A percentile compares a stretch with the other conserved stretches of the same genome.
Evolutionary conservation across 2,888 invertebrate genomes (phyloP).

Genomic region (Cordylochernes scorpioides): DNA sequence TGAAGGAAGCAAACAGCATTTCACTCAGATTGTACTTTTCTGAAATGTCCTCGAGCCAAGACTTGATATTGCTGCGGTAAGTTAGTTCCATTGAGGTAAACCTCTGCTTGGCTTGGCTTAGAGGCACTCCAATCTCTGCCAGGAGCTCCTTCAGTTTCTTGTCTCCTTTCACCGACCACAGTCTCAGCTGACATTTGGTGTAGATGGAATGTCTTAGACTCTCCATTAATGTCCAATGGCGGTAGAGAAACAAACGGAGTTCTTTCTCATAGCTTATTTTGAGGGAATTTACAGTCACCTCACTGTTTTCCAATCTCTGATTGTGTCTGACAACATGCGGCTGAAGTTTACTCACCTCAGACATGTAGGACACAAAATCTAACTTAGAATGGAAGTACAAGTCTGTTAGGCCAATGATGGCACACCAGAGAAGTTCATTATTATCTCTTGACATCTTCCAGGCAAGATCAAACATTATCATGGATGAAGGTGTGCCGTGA

Average conservation of each 20-base stretch:
- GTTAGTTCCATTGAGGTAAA: constrained; percentile 65
- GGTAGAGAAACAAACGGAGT: constrained; percentile 42
- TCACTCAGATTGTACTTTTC: constrained; percentile 26
- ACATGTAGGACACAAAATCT: constrained; percentile 36
- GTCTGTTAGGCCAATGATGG: constrained; percentile 54
- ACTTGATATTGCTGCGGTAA: constrained; percentile 35
- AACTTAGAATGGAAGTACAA: constrained; percentile 42
- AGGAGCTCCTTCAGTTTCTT: constrained; percentile 51
- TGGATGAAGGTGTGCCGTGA: constrained; percentile 44
- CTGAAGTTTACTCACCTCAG: constrained; percentile 33
- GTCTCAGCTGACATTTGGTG: constrained; percentile 45
- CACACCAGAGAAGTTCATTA: constrained; percentile 57
- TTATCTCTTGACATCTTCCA: constrained; percentile 66
- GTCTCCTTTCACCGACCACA: constrained; percentile 64
- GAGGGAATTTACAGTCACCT: constrained; percentile 25
- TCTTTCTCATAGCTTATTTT: constrained; percentile 49
- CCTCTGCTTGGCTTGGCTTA: constrained; percentile 57
- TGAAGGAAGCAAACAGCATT: constrained; percentile 47
- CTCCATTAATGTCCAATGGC: constrained; percentile 68
- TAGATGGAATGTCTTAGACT: constrained; percentile 52
- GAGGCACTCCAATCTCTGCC: constrained; percentile 77
- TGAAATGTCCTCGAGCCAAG: constrained; percentile 30
- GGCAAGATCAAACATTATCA: constrained; percentile 53
- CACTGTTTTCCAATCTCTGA: constrained; percentile 20
- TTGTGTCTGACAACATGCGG: constrained; percentile 40